phyloP scores from a whole-genome alignment of 2,797 vertebrate genomes.

The Mus caroli region DNA sequence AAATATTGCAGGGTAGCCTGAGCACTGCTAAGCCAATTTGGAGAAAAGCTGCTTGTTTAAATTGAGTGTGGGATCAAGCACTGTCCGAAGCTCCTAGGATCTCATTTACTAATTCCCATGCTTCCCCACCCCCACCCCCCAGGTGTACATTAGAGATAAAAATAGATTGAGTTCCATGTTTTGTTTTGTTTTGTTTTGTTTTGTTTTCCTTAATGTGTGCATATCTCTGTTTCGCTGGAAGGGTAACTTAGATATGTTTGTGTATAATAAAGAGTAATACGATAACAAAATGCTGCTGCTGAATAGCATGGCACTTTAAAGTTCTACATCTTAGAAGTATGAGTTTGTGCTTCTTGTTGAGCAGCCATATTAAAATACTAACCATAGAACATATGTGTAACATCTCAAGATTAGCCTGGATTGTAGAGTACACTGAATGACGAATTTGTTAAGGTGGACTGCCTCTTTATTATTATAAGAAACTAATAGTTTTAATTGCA shows the following conservation, averaged over 20 bases:
- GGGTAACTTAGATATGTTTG: slow-evolving; percentile 72
- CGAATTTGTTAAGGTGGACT: slow-evolving; percentile 35
- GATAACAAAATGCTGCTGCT: slow-evolving; percentile 73
- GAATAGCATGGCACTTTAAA: slow-evolving; percentile 56
- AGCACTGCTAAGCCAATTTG: slow-evolving; percentile 75
- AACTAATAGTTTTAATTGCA: slow-evolving; percentile 54
- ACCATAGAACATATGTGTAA: slow-evolving; percentile 31
- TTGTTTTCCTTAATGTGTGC: slow-evolving; percentile 58
- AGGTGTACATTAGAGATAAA: slow-evolving; percentile 81
- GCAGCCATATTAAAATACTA: background rate
- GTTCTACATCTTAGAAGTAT: slow-evolving; percentile 65
- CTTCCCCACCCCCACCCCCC: slow-evolving; percentile 66
- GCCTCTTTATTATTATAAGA: slow-evolving; percentile 46
- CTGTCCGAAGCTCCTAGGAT: slow-evolving; percentile 74
- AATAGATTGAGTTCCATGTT: slow-evolving; percentile 79
- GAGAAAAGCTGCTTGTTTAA: slow-evolving; percentile 85
- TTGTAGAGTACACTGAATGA: slow-evolving; percentile 43
- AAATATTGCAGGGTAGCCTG: slow-evolving; percentile 74
- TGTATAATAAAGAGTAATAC: slow-evolving; percentile 73
- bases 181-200: slow-evolving; percentile 78
- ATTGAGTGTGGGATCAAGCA: slow-evolving; percentile 81
- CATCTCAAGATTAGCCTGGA: slow-evolving; percentile 29
- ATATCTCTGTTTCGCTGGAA: slow-evolving; percentile 77
- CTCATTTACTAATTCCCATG: slow-evolving; percentile 74
- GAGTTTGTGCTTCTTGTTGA: slow-evolving; percentile 51